Conservation (phyloP, 2,888 invertebrate genomes). For the Notodonta dromedarius region DNA sequence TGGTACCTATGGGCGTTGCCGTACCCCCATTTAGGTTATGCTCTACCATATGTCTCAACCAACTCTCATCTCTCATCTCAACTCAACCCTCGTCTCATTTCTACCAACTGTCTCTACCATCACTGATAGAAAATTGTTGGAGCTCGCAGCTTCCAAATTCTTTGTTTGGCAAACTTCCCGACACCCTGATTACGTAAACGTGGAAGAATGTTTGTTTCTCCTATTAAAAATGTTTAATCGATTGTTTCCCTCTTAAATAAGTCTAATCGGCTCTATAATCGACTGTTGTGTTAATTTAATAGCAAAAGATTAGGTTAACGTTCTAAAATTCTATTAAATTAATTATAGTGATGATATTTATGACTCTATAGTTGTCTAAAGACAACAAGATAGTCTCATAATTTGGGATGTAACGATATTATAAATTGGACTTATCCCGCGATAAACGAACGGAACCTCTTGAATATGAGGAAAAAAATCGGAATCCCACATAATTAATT, state of each 20-base stretch:
- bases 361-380: slow-evolving; percentile 18
- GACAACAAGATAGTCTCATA: slow-evolving; percentile 23
- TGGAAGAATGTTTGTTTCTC: slow-evolving; percentile 37
- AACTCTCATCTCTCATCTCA: too few species aligned
- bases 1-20: too few species aligned
- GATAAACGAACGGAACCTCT: slow-evolving; percentile 8
- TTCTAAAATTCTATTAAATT: slow-evolving; percentile 19
- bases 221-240: slow-evolving; percentile 13
- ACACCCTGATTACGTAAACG: slow-evolving; percentile 32
- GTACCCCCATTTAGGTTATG: too few species aligned
- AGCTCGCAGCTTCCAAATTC: slow-evolving; percentile 36
- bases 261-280: slow-evolving; percentile 34
- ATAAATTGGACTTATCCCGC: slow-evolving; percentile 5
- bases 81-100: too few species aligned
- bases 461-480: slow-evolving; percentile 41
- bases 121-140: slow-evolving; percentile 47
- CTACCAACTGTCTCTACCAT: slow-evolving; percentile 33
- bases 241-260: slow-evolving; percentile 24
- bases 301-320: slow-evolving; percentile 26
- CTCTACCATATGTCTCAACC: too few species aligned
- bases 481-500: slow-evolving; percentile 73
- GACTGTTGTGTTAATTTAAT: slow-evolving; percentile 31
- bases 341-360: slow-evolving; percentile 14
- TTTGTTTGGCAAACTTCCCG: slow-evolving; percentile 48
- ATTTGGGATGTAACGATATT: slow-evolving; percentile 17